A percentile compares a stretch with the other conserved stretches of the same genome.
Conservation (phyloP, 2,888 invertebrate genomes). For the Pseudococcus jackbeardsleyi region DNA sequence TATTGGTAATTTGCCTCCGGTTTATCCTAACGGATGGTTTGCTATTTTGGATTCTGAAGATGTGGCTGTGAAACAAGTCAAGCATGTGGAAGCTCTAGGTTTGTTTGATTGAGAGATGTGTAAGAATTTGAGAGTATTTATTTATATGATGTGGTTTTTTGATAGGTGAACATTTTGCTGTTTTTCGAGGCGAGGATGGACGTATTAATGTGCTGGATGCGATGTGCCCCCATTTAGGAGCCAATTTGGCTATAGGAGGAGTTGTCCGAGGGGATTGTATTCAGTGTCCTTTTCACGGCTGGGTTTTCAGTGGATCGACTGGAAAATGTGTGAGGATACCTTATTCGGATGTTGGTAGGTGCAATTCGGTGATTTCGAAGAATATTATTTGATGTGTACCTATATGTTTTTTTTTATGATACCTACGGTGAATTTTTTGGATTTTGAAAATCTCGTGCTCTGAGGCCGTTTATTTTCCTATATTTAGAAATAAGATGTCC, state of each 20-base stretch:
- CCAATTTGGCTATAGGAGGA: conserved; percentile 86
- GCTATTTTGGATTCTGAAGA: conserved; percentile 79
- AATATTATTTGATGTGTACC: too few species aligned
- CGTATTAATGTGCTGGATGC: conserved; percentile 82
- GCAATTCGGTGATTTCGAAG: not conserved
- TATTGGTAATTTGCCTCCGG: conserved; percentile 81
- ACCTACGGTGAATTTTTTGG: too few species aligned
- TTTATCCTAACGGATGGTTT: conserved; percentile 93
- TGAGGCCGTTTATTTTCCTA: too few species aligned
- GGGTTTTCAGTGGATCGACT: conserved; percentile 83
- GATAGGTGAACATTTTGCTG: conserved; percentile 79
- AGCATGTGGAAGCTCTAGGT: conserved; percentile 69
- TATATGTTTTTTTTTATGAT: too few species aligned
- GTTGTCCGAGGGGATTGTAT: conserved; percentile 82
- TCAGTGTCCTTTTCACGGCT: conserved; percentile 91
- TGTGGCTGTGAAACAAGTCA: conserved; percentile 67
- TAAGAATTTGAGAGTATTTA: too few species aligned
- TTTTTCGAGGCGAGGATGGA: conserved; percentile 78
- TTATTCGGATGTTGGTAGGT: conserved; percentile 74
- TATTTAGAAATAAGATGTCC: too few species aligned
- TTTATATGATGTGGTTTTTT: not conserved
- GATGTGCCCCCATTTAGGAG: conserved; percentile 92
- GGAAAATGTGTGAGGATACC: conserved; percentile 85
- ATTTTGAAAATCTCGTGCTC: too few species aligned
- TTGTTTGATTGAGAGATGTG: not conserved